phyloP scores from a whole-genome alignment of 2,888 invertebrate species.

The Drosophila algonquin region DNA sequence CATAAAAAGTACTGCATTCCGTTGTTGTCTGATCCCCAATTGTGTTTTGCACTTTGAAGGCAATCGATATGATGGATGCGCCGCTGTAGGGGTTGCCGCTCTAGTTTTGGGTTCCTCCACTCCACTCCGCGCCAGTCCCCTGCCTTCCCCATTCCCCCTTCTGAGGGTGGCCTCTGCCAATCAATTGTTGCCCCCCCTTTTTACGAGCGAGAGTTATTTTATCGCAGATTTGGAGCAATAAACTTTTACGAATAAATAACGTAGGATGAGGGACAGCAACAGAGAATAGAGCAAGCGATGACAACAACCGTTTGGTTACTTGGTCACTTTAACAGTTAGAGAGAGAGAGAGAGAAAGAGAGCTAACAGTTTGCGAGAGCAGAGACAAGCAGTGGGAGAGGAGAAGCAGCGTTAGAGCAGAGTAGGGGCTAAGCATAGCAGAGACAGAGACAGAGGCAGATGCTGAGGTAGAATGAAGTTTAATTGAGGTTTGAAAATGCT shows the following conservation, averaged over 20 bases:
- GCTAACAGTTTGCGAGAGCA: not conserved
- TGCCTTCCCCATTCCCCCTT: not conserved
- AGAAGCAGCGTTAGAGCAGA: not conserved
- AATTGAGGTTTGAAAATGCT: conserved; percentile 64
- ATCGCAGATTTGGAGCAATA: conserved; percentile 49
- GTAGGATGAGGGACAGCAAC: not conserved
- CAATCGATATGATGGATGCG: not conserved
- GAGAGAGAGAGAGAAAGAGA: not conserved
- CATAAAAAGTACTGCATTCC: not conserved
- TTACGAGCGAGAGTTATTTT: conserved; percentile 14
- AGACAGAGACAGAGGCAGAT: not conserved
- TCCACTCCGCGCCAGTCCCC: not conserved
- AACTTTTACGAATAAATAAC: conserved; percentile 40
- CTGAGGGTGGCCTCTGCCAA: not conserved
- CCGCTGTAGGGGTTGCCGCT: not conserved
- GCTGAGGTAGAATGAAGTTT: conserved; percentile 27
- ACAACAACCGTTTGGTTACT: conserved; percentile 1
- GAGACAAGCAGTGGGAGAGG: not conserved
- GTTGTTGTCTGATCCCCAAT: not conserved
- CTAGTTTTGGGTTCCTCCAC: not conserved
- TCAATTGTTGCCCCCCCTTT: conserved; percentile 5
- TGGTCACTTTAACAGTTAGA: conserved; percentile 33
- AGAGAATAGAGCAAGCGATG: not conserved
- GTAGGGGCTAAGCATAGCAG: not conserved
- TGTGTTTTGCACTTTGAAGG: not conserved